A percentile compares a stretch with the other conserved stretches of the same genome.
Conservation (phyloP, 1,140 invertebrate species). For the Brachystomella parvula region DNA sequence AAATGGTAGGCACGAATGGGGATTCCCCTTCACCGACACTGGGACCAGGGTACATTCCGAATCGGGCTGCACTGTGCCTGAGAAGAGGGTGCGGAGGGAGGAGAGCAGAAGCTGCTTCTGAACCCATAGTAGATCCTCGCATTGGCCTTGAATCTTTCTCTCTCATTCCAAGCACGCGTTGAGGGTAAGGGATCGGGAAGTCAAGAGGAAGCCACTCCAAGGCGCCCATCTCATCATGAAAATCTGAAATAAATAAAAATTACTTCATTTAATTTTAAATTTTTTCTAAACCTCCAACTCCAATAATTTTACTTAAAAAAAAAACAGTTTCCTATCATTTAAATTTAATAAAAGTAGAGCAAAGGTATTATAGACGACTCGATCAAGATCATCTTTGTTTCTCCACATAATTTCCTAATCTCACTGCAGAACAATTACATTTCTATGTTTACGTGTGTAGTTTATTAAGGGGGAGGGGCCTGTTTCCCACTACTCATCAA, state of each 20-base stretch:
- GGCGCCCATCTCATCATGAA: conserved; percentile 83
- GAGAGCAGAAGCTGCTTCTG: conserved; percentile 43
- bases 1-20: conserved; percentile 26
- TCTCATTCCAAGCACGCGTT: conserved; percentile 50
- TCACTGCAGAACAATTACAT: not conserved
- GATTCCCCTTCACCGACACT: conserved; percentile 18
- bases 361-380: too few relatives aligned
- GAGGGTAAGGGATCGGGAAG: conserved; percentile 36
- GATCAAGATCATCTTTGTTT: too few relatives aligned
- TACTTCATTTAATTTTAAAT: not conserved
- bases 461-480: too few relatives aligned
- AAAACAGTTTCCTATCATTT: not conserved
- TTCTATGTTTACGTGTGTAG: not conserved
- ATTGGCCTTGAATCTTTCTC: conserved; percentile 57
- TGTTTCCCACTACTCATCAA: too few relatives aligned
- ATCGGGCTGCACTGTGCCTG: conserved; percentile 20
- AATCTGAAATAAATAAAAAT: conserved; percentile 52
- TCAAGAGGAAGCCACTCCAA: conserved; percentile 73
- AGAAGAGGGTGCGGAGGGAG: not conserved
- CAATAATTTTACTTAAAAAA: not conserved
- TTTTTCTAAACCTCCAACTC: not conserved
- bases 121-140: not conserved
- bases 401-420: too few relatives aligned
- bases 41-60: conserved; percentile 20
- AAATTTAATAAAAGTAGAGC: not conserved